Evolutionary conservation across 1,140 invertebrate species (phyloP).

Genomic region (Delia radicum): DNA sequence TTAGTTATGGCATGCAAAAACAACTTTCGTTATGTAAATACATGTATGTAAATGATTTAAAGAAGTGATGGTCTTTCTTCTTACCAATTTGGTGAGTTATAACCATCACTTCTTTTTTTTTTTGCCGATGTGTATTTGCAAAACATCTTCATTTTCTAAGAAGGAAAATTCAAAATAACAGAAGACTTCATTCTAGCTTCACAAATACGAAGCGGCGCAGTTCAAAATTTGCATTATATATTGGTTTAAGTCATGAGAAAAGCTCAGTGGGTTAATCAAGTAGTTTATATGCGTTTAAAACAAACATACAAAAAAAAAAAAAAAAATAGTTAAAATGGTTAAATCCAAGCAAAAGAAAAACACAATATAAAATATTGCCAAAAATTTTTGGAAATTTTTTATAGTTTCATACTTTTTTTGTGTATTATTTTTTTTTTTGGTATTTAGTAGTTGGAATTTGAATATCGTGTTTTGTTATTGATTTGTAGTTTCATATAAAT

Average conservation of each 20-base stretch:
- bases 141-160: slow-evolving; percentile 10
- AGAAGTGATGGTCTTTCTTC: neutral
- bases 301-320: neutral
- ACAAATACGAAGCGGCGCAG: neutral
- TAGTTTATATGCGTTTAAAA: slow-evolving; percentile 19
- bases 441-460: neutral
- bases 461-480: slow-evolving; percentile 21
- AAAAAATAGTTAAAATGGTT: neutral
- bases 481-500: slow-evolving; percentile 20
- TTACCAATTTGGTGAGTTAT: slow-evolving; percentile 10
- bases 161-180: neutral
- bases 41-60: neutral
- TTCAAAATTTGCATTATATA: slow-evolving; percentile 14
- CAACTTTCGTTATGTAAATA: slow-evolving; percentile 18
- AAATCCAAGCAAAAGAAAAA: neutral
- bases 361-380: neutral
- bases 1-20: neutral
- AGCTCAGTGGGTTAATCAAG: slow-evolving; percentile 21
- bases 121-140: neutral
- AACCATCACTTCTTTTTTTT: neutral
- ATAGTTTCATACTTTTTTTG: too few relatives aligned
- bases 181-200: neutral
- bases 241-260: slow-evolving; percentile 16
- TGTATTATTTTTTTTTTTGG: neutral
- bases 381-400: too few relatives aligned